Conservation (phyloP, 2,888 invertebrate species). For the Entomobrya proxima region DNA sequence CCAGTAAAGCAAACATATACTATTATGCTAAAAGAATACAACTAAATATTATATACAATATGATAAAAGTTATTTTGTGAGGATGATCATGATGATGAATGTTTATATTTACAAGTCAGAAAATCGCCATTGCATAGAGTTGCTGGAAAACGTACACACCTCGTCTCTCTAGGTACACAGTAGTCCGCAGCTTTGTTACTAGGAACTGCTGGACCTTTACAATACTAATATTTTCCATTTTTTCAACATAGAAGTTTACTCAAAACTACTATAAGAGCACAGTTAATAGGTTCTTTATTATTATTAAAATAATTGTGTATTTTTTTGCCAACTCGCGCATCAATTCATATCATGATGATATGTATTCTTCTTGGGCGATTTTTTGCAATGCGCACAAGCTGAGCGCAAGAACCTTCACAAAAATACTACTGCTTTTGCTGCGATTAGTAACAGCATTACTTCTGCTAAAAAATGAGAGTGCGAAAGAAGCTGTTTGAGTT, state of each 20-base stretch:
- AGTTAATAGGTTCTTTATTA: not conserved
- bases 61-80: not conserved
- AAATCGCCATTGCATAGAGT: not conserved
- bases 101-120: not conserved
- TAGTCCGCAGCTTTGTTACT: not conserved
- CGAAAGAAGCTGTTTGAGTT: not conserved
- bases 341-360: not conserved
- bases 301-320: conserved; percentile 32
- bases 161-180: not conserved
- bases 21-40: no score
- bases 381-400: no score
- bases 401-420: conserved; percentile 26
- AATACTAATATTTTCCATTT: not conserved
- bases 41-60: not conserved
- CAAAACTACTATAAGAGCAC: not conserved
- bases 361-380: not conserved
- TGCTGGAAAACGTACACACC: not conserved
- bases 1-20: no score
- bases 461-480: not conserved
- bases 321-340: conserved; percentile 6
- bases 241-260: not conserved
- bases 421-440: not conserved
- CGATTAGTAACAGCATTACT: not conserved
- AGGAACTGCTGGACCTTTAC: conserved; percentile 28
- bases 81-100: not conserved